These are phyloP conservation scores for Acanthurus leucopareius DNA, from an alignment of 2,797 vertebrate genomes.

Conservation along the genomic window DNA sequence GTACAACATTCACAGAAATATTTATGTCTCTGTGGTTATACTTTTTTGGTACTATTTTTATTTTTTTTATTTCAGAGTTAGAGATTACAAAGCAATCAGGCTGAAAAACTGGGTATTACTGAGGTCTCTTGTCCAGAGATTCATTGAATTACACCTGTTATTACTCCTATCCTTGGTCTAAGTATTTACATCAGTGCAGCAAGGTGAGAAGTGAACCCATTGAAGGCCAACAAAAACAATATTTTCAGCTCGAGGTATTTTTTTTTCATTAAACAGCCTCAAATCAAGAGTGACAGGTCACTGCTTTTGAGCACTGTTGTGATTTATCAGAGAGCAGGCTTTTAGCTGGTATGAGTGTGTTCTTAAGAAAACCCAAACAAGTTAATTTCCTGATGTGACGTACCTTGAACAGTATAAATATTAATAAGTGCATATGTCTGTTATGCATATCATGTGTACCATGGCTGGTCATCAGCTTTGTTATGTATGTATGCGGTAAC, in stretches of 20 bases:
- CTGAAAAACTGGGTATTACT: background rate
- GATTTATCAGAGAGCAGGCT: background rate
- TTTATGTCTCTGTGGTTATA: background rate
- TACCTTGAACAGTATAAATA: background rate
- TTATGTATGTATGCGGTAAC: background rate
- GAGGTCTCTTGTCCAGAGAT: background rate
- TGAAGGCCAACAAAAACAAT: background rate
- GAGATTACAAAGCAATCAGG: too few species aligned
- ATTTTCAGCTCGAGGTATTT: background rate
- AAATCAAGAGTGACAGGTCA: background rate
- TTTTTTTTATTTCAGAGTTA: too few species aligned
- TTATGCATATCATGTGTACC: background rate
- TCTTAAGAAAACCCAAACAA: background rate
- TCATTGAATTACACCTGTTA: background rate
- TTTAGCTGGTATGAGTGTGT: background rate
- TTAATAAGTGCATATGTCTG: background rate
- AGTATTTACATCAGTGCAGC: background rate
- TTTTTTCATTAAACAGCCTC: background rate
- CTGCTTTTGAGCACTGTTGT: background rate
- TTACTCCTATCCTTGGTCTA: background rate
- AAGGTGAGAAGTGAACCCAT: background rate
- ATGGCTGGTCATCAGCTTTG: background rate
- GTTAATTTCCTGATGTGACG: constrained; percentile 5
- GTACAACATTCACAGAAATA: background rate
- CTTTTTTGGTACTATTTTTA: background rate